Evolutionary conservation across 2,888 invertebrate species (phyloP), one percentile per base, ranked within the genome.

Genomic region (Syrphus vitripennis): DNA sequence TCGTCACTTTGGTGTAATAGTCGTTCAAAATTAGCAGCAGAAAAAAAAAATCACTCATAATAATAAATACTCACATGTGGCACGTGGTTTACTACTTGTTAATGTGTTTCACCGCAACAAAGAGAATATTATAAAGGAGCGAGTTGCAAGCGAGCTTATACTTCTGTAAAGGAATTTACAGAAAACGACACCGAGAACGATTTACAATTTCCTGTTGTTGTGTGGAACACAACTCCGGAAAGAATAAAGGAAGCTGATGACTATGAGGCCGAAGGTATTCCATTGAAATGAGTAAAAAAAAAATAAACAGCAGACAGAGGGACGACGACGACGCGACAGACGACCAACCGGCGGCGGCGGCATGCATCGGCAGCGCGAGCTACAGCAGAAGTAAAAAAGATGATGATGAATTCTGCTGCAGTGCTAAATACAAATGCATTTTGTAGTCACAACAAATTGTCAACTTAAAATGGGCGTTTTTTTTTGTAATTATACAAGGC

Each of bases 181-280:
- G 59, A 65, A 48, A 34, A 53, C 55, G 31, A 76, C 72, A 61
- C 37, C 37, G 61, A 67, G 76, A 77, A 84, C 81, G 76, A 84
- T 84, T 84, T 84, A 84, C 76, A 81, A 84, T 84, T 81, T 84
- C 84, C 84, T 76, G 81, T 84, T 74, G 80, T 74, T 74, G 80
- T 74, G 80, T 74, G 45, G 57, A 83, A 70, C 21, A 48, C 74
- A 57, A 65, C 61, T 69, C 74, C 69, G 79, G 79, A 79, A 79
- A 75, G 79, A 59, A 69, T 78, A 69, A 69, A 78, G 78, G 83
- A 79, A 69, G 72, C 69, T 42, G 50, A 63, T 50, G 55, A 55
- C 53, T 55, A 21, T 48, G 61, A 50, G 37, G 55, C 50, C 67
- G 74, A 74, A 80, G 67, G 76, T 61, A 77, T 69, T 74, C 29